Evolutionary conservation across 1,140 invertebrate species (phyloP).

Genomic region (Musca domestica): DNA sequence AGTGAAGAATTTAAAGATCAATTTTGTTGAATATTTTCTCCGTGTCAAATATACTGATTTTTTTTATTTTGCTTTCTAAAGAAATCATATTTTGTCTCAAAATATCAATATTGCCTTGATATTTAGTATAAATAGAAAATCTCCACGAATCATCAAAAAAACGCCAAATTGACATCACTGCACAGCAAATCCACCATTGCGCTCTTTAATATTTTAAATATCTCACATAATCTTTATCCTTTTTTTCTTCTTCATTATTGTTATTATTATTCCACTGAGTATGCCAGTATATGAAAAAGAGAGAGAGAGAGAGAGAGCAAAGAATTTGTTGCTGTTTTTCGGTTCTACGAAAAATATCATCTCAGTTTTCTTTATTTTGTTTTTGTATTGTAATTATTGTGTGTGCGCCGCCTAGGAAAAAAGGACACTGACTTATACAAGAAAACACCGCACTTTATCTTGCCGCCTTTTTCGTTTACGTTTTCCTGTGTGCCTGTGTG

Average conservation of each 20-base stretch:
- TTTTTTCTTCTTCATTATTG: background rate
- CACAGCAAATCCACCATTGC: no score
- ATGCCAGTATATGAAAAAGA: background rate
- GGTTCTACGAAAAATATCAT: background rate
- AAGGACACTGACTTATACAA: slow-evolving; percentile 10
- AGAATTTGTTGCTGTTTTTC: background rate
- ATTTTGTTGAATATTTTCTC: no score
- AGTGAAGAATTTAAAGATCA: no score
- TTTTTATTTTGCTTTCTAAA: no score
- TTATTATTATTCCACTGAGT: background rate
- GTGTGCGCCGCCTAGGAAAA: background rate
- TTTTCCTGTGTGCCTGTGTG: background rate
- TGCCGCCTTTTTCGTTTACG: background rate
- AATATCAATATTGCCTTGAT: no score
- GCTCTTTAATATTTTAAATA: no score
- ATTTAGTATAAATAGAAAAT: no score
- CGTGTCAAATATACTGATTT: no score
- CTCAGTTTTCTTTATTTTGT: background rate
- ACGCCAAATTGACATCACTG: no score
- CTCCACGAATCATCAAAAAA: no score
- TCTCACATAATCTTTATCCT: no score
- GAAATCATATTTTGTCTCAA: no score
- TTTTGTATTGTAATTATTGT: background rate
- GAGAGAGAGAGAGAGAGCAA: background rate
- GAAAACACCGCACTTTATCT: background rate